phyloP scores from a whole-genome alignment of 2,113 vertebrate genomes.

The Podocnemis expansa region DNA sequence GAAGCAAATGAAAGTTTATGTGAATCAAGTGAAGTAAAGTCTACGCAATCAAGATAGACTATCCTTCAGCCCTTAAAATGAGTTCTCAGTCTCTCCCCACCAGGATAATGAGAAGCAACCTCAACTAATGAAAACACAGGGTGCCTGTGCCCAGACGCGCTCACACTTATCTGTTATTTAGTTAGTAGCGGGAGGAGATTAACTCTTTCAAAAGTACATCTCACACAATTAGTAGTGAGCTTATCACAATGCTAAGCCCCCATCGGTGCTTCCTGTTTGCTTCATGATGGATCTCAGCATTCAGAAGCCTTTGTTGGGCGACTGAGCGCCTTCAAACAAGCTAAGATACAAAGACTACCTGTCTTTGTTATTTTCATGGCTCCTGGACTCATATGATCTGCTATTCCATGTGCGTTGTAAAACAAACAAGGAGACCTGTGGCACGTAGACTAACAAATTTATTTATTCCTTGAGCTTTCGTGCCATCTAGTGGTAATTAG shows the following conservation, averaged over 20 bases:
- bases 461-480: no score
- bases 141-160: neutral
- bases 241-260: neutral
- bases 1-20: neutral
- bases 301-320: conserved; percentile 1
- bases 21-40: neutral
- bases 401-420: neutral
- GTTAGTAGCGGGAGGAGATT: neutral
- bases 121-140: neutral
- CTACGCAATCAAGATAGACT: neutral
- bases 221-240: neutral
- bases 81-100: neutral
- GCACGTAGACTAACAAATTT: no score
- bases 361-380: fast-evolving
- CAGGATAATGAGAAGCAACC: neutral
- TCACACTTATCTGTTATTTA: fast-evolving
- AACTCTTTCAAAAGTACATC: neutral
- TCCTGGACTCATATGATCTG: neutral
- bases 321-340: neutral
- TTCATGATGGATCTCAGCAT: conserved; percentile 7
- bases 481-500: conserved; percentile 53
- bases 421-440: no score
- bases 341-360: neutral
- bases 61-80: neutral
- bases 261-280: neutral